Conservation (phyloP, 2,797 vertebrate genomes). For the Rhinichthys osculus region DNA sequence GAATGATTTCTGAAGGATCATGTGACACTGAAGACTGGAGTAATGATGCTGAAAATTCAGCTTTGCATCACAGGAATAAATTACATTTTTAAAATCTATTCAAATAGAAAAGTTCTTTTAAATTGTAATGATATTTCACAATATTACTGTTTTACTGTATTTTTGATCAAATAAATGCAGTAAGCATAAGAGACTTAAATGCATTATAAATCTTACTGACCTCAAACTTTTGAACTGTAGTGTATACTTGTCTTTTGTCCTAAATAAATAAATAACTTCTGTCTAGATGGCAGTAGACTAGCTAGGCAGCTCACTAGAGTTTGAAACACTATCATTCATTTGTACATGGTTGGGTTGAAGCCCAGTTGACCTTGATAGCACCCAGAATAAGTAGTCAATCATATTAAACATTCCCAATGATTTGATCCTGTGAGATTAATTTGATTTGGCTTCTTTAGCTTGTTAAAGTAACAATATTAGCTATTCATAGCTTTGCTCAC, state of each 20-base stretch:
- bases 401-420: constrained; percentile 3
- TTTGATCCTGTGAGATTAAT: not conserved
- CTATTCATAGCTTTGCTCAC: not conserved
- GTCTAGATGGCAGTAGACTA: not conserved
- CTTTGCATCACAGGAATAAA: not conserved
- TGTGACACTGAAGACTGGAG: not conserved
- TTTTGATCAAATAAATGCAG: not conserved
- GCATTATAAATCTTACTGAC: not conserved
- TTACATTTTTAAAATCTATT: not conserved
- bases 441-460: not conserved
- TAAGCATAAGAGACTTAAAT: not conserved
- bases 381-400: constrained; percentile 6
- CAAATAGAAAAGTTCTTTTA: not conserved
- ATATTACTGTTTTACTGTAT: not conserved
- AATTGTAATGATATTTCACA: not conserved
- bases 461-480: constrained; percentile 4
- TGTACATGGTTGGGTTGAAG: not conserved
- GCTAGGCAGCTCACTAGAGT: not conserved
- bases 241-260: no score
- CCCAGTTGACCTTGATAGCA: not conserved
- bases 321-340: not conserved
- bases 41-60: no score
- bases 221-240: no score
- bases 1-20: not conserved
- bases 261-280: no score